Evolutionary conservation across 2,888 invertebrate genomes (phyloP).

Genomic region (Agrypnus murinus): DNA sequence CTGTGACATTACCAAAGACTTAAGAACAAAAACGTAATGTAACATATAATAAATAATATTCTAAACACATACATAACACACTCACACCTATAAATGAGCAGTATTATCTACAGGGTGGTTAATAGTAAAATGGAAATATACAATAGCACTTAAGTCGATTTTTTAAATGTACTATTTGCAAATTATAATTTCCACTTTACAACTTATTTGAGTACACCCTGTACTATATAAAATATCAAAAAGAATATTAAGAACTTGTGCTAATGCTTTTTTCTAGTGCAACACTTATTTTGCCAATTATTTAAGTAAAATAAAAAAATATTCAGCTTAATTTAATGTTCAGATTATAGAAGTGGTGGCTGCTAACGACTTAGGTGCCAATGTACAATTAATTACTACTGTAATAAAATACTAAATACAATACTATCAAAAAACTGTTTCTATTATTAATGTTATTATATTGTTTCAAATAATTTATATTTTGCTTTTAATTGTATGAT

Average conservation of each 20-base stretch:
- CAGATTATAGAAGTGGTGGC: constrained; percentile 53
- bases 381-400: constrained; percentile 59
- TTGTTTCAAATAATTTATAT: too few relatives aligned
- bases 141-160: constrained; percentile 43
- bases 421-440: constrained; percentile 46
- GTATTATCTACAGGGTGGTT: constrained; percentile 47
- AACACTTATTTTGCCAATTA: constrained; percentile 36
- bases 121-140: constrained; percentile 37
- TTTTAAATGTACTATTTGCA: constrained; percentile 9
- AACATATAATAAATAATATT: constrained; percentile 34
- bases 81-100: constrained; percentile 35
- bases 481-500: too few relatives aligned
- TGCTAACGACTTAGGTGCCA: constrained; percentile 61
- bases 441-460: constrained; percentile 3
- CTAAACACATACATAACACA: constrained; percentile 23
- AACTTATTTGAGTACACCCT: constrained; percentile 35
- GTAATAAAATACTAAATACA: constrained; percentile 59
- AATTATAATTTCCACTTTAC: constrained; percentile 37
- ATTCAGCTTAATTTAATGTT: constrained; percentile 35
- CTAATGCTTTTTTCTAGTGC: constrained; percentile 40
- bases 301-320: constrained; percentile 18
- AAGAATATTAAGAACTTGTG: constrained; percentile 27
- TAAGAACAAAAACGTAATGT: constrained; percentile 35
- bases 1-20: constrained; percentile 47
- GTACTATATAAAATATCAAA: constrained; percentile 37